These are phyloP conservation scores for Micronycteris hirsuta DNA, from an alignment of 2,113 vertebrate species.

Conservation along the genomic window DNA sequence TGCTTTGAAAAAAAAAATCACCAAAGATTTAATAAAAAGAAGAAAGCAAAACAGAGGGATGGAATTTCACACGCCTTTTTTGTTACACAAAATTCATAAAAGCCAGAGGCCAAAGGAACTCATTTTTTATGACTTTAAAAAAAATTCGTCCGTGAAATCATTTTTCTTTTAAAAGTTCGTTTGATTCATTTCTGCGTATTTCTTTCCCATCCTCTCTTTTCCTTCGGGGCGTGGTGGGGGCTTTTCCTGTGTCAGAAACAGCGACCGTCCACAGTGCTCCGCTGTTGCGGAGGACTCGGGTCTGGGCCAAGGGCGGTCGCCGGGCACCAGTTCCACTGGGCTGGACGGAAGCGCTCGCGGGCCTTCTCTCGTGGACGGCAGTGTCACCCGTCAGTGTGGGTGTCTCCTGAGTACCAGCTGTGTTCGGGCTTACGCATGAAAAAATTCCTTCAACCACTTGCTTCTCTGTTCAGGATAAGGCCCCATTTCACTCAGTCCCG, in stretches of 20 bases:
- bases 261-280: slow-evolving; percentile 36
- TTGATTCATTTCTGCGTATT: slow-evolving; percentile 66
- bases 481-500: background rate
- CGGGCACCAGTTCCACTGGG: background rate
- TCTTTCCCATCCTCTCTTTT: slow-evolving; percentile 19
- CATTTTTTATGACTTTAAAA: slow-evolving; percentile 45
- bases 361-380: background rate
- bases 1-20: slow-evolving; percentile 20
- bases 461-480: background rate
- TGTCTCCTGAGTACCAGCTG: background rate
- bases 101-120: slow-evolving; percentile 40
- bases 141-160: slow-evolving; percentile 60
- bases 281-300: background rate
- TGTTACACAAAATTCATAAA: slow-evolving; percentile 24
- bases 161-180: slow-evolving; percentile 54
- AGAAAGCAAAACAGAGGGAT: background rate
- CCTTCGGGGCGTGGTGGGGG: slow-evolving; percentile 8
- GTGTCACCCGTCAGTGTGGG: background rate
- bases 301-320: background rate
- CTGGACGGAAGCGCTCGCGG: background rate
- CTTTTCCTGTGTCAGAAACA: slow-evolving; percentile 24
- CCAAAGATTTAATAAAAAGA: slow-evolving; percentile 13
- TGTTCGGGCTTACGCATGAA: background rate
- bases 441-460: background rate
- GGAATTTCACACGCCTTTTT: background rate